Percentiles rank a stretch among this genome's conserved stretches.
Conservation (phyloP, 2,797 vertebrate species). For the Girardinus metallicus region DNA sequence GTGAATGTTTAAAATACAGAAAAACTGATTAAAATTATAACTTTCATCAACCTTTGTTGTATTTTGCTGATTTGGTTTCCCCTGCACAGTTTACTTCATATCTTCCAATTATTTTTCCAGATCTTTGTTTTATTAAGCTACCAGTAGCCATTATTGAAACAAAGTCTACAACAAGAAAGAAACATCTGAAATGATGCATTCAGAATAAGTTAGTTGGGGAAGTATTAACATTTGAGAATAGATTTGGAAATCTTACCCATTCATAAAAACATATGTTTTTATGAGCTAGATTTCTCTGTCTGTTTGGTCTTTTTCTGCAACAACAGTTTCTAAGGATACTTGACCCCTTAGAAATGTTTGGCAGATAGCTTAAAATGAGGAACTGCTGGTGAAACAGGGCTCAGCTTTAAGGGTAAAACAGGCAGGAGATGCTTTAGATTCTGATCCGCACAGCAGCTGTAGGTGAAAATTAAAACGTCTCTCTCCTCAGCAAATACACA, state of each 20-base stretch:
- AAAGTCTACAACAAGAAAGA: neutral
- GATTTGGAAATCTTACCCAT: neutral
- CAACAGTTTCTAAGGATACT: neutral
- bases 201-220: neutral
- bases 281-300: neutral
- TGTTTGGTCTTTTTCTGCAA: neutral
- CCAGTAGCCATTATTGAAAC: neutral
- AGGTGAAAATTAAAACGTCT: neutral
- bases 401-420: neutral
- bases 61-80: neutral
- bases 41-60: neutral
- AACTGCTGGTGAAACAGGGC: neutral
- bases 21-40: neutral
- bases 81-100: neutral
- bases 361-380: neutral
- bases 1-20: neutral
- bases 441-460: neutral
- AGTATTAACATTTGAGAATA: neutral
- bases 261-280: neutral
- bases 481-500: slow-evolving; percentile 15
- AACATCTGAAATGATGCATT: neutral
- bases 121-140: neutral
- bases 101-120: neutral
- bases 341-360: neutral
- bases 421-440: slow-evolving; percentile 15